phyloP scores from a whole-genome alignment of 2,888 invertebrate species.

The Chironomus riparius region DNA sequence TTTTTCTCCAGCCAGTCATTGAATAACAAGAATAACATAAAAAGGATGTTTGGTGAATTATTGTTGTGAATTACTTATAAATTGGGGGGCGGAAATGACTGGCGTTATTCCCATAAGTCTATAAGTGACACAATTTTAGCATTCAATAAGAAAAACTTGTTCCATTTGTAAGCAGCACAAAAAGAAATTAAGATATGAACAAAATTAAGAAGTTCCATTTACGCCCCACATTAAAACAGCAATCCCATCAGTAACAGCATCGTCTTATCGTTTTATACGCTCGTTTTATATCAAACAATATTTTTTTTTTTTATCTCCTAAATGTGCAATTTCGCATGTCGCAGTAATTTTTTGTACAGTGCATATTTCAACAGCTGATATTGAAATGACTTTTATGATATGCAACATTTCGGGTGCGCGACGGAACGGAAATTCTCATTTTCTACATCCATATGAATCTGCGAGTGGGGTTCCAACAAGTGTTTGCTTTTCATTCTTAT shows the following conservation, averaged over 20 bases:
- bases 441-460: neutral
- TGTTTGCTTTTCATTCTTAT: slow-evolving; percentile 4
- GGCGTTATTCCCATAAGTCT: neutral
- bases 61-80: neutral
- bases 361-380: slow-evolving; percentile 21
- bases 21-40: neutral
- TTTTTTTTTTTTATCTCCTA: neutral
- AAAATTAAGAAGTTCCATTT: neutral
- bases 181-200: neutral
- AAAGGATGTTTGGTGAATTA: neutral
- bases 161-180: neutral
- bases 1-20: too few relatives aligned
- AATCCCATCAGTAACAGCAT: neutral
- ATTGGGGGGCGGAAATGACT: neutral
- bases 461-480: slow-evolving; percentile 16
- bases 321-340: slow-evolving; percentile 18
- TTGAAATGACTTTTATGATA: slow-evolving; percentile 20
- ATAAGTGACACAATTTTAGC: too few relatives aligned
- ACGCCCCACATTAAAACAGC: slow-evolving; percentile 1
- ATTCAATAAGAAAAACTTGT: too few relatives aligned
- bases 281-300: neutral
- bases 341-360: too few relatives aligned
- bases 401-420: slow-evolving; percentile 10
- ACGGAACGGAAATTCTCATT: slow-evolving; percentile 26
- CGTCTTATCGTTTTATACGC: neutral